Conservation (phyloP, 2,888 invertebrate genomes). For the Dorcus hopei region DNA sequence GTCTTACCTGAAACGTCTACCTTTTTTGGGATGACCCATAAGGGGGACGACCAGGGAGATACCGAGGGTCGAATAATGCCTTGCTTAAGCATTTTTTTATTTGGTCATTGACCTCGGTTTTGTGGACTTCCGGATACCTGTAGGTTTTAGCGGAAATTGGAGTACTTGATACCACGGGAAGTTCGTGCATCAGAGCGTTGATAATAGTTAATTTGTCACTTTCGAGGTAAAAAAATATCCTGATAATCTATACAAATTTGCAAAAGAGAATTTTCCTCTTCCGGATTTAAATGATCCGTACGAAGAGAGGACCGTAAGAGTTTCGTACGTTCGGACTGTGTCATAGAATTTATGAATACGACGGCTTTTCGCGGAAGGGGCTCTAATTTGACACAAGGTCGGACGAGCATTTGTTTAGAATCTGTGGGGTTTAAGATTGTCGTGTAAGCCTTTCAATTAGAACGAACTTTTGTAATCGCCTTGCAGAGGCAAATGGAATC, state of each 20-base stretch:
- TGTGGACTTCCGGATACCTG: not conserved
- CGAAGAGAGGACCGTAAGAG: not conserved
- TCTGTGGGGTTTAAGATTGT: slow-evolving; percentile 13
- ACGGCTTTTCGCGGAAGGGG: too few species aligned
- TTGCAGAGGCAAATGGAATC: slow-evolving; percentile 22
- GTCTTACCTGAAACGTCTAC: slow-evolving; percentile 7
- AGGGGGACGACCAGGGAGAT: not conserved
- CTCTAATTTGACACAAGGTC: too few species aligned
- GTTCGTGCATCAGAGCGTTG: too few species aligned
- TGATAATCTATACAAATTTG: too few species aligned
- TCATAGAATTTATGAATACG: too few species aligned
- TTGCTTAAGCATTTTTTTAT: not conserved
- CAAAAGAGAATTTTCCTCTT: not conserved
- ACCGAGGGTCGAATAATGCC: not conserved
- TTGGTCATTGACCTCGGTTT: not conserved
- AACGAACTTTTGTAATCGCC: slow-evolving; percentile 18
- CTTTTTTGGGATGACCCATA: slow-evolving; percentile 18
- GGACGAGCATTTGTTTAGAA: not conserved
- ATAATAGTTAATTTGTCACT: too few species aligned
- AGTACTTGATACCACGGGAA: too few species aligned
- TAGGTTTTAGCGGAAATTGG: not conserved
- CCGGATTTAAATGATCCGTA: slow-evolving; percentile 8
- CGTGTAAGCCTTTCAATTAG: slow-evolving; percentile 16
- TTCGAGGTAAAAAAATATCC: too few species aligned
- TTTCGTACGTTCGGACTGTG: not conserved